Percentiles rank a stretch among this genome's conserved stretches.
phyloP scores from a whole-genome alignment of 2,113 vertebrate species.

The Vimba vimba region DNA sequence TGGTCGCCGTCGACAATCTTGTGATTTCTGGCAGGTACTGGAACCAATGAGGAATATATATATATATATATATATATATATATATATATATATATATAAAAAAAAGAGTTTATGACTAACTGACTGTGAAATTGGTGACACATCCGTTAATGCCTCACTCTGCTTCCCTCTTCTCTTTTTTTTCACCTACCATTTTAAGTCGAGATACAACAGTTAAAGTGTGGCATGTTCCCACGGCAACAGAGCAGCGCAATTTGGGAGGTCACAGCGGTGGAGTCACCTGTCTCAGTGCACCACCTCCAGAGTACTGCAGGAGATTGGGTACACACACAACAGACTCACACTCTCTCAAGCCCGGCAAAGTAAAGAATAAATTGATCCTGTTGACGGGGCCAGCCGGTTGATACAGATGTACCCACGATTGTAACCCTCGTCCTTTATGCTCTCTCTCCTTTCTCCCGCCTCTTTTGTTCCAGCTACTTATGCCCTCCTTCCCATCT shows the following conservation, averaged over 20 bases:
- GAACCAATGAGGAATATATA: background rate
- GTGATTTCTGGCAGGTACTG: constrained; percentile 82
- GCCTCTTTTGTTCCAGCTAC: constrained; percentile 60
- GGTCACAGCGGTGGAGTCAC: constrained; percentile 80
- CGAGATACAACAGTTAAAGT: constrained; percentile 82
- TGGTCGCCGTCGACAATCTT: constrained; percentile 77
- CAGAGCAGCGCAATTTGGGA: constrained; percentile 80
- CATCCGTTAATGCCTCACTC: constrained; percentile 4
- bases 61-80: too few species aligned
- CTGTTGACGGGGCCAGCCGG: constrained; percentile 26
- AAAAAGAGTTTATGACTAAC: background rate
- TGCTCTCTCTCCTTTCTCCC: constrained; percentile 40
- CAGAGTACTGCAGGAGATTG: constrained; percentile 75
- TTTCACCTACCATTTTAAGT: constrained; percentile 57
- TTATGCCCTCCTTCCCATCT: constrained; percentile 53
- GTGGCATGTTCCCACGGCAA: constrained; percentile 83
- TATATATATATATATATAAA: too few species aligned
- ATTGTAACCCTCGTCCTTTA: constrained; percentile 19
- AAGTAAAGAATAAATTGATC: constrained; percentile 12
- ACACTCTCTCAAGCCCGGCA: constrained; percentile 13
- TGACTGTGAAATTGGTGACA: constrained; percentile 30
- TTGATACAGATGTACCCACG: constrained; percentile 19
- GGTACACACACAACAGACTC: constrained; percentile 65
- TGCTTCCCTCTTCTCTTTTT: background rate
- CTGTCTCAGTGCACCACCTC: constrained; percentile 73